Evolutionary conservation across 2,888 invertebrate genomes (phyloP), one percentile per base, ranked within the genome.

Genomic region (Parapristionchus giblindavisi): DNA sequence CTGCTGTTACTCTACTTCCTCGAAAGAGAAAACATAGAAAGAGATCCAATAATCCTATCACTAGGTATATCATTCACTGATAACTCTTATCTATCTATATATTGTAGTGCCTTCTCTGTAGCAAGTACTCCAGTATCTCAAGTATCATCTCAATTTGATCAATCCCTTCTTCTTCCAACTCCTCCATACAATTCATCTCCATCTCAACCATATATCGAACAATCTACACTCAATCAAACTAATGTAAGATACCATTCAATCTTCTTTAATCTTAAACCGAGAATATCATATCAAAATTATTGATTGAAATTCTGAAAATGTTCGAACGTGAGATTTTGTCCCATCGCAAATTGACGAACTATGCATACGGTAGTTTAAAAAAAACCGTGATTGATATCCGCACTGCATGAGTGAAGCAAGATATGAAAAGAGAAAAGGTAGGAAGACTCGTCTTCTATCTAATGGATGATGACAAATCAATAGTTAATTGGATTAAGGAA

Each of bases 121-220:
- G 85, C 85, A 11, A 80, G 80, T 21, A 84, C 85, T 43, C 84
- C 82, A 0, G 68, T 68, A 0, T 84, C 84, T n/a, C 84, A 83
- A 74, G 82, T 81, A 54, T 81, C 82, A 14, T 80, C 82, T 8
- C 78, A 77, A 29, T 61, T 36, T n/a, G 40, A 73, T 70, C n/a
- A n/a, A n/a, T 54, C 54, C 1, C 24, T 43, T 2, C 8, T 27
- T 51, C 66, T 66, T 66, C 66, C 66, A 17, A n/a, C 48, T 66
- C 66, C 66, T 1, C 32, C 34, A 63, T n/a, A n/a, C n/a, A n/a
- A n/a, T n/a, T n/a, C n/a, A n/a, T n/a, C n/a, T n/a, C n/a, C n/a
- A n/a, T n/a, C n/a, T n/a, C n/a, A n/a, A n/a, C n/a, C n/a, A n/a
- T n/a, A n/a, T n/a, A n/a, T n/a, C n/a, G n/a, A n/a, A n/a, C n/a